Conservation (phyloP, 2,113 vertebrate genomes). For the Platycercus adscitus region DNA sequence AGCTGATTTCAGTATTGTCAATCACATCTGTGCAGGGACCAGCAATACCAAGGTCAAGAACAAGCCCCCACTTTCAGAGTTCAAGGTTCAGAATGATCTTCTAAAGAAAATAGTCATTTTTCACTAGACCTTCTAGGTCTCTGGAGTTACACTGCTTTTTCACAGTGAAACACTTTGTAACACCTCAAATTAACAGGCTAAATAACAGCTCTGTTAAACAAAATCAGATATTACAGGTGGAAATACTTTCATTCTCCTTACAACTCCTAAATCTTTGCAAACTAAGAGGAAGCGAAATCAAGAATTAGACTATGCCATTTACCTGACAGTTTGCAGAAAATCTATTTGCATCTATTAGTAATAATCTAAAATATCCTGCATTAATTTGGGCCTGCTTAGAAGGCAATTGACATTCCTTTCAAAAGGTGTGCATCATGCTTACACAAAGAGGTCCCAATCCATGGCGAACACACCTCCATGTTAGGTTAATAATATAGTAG, state of each 20-base stretch:
- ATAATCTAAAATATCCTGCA: not conserved
- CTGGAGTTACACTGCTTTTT: not conserved
- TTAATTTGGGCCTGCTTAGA: not conserved
- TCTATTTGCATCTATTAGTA: not conserved
- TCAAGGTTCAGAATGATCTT: slow-evolving; percentile 3
- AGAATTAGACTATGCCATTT: not conserved
- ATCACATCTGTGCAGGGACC: not conserved
- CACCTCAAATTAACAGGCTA: not conserved
- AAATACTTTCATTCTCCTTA: not conserved
- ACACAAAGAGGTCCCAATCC: not conserved
- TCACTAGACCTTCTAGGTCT: not conserved
- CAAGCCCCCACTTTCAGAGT: not conserved
- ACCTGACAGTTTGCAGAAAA: not conserved
- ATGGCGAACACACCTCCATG: not conserved
- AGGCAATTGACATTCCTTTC: not conserved
- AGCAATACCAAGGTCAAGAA: not conserved
- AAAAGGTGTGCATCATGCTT: not conserved
- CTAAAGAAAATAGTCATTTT: not conserved
- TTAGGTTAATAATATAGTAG: not conserved
- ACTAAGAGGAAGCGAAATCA: not conserved
- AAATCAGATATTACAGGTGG: not conserved
- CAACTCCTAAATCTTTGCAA: not conserved
- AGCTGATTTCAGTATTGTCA: not conserved
- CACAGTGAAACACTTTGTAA: not conserved
- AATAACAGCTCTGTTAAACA: not conserved